A percentile compares a stretch with the other conserved stretches of the same genome.
Conservation (phyloP, 2,888 invertebrate genomes). For the Agrotis ipsilon region DNA sequence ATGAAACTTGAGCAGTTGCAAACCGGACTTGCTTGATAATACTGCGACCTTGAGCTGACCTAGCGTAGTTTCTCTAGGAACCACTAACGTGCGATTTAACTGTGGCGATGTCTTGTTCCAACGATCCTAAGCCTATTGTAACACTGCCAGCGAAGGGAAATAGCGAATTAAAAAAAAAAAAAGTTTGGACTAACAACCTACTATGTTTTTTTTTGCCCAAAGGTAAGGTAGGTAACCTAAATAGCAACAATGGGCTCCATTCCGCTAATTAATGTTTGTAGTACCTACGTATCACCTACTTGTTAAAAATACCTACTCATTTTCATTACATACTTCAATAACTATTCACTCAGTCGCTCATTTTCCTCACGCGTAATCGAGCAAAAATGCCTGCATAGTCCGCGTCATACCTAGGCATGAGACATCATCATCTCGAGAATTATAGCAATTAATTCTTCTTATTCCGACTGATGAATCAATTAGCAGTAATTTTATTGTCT, state of each 20-base stretch:
- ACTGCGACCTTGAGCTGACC: not conserved
- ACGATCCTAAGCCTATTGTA: no score
- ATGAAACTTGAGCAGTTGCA: not conserved
- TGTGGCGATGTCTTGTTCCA: not conserved
- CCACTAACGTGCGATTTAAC: not conserved
- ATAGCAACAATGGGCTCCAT: constrained; percentile 21
- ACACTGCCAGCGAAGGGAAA: not conserved
- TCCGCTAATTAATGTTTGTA: constrained; percentile 9
- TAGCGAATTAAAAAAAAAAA: not conserved
- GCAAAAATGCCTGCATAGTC: constrained; percentile 43
- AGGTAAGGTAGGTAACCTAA: not conserved
- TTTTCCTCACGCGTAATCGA: constrained; percentile 49
- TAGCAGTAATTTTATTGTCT: constrained; percentile 4
- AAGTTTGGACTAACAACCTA: no score
- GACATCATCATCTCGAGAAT: constrained; percentile 53
- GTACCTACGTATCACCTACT: constrained; percentile 19
- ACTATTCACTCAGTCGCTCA: constrained; percentile 15
- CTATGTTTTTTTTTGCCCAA: no score
- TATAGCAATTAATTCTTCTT: constrained; percentile 42
- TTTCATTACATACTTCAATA: constrained; percentile 18
- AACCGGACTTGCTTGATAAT: not conserved
- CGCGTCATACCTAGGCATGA: constrained; percentile 47
- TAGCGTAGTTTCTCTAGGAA: not conserved
- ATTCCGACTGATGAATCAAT: constrained; percentile 50
- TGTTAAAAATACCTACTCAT: not conserved